phyloP scores from a whole-genome alignment of 1,140 invertebrate genomes.

The Teleopsis dalmanni region DNA sequence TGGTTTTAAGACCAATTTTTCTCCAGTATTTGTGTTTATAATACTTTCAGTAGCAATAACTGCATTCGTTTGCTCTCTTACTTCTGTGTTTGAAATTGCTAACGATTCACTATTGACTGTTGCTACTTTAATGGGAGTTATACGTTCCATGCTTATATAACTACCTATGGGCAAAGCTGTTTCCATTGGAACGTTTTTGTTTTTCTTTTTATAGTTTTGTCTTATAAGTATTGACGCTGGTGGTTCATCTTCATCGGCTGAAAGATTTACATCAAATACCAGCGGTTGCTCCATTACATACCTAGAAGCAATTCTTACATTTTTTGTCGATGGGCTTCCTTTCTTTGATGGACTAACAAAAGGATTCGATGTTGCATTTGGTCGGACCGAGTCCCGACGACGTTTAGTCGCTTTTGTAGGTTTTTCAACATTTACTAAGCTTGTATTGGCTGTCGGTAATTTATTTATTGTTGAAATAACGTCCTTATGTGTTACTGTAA shows the following conservation, averaged over 20 bases:
- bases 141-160: too few species aligned
- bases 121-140: too few species aligned
- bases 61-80: too few species aligned
- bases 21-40: too few species aligned
- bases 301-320: background rate
- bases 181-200: too few species aligned
- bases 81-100: too few species aligned
- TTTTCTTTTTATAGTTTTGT: too few species aligned
- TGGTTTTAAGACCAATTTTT: too few species aligned
- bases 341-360: background rate
- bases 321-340: background rate
- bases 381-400: too few species aligned
- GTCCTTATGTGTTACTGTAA: background rate
- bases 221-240: conserved; percentile 4
- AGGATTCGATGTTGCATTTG: background rate
- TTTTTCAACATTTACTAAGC: background rate
- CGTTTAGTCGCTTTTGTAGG: background rate
- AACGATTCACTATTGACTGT: too few species aligned
- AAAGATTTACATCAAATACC: conserved; percentile 8
- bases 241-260: conserved; percentile 5
- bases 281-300: background rate
- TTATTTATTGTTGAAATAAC: background rate
- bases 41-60: too few species aligned
- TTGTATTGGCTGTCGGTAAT: background rate
- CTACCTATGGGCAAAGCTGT: too few species aligned